Conservation (phyloP, 2,888 invertebrate genomes). For the Ctenicera cuprea region DNA sequence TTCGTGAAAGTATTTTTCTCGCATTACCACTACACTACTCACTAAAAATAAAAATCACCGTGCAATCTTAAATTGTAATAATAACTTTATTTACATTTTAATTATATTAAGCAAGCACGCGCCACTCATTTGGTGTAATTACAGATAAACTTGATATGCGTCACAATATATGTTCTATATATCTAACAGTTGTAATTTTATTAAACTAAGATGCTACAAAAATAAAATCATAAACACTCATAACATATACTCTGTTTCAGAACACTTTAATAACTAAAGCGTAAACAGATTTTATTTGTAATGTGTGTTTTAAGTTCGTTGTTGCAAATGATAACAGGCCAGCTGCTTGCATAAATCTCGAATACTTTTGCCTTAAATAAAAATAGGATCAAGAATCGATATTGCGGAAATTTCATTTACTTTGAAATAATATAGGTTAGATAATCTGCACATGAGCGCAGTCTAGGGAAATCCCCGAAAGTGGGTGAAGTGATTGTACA, state of each 20-base stretch:
- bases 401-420: no score
- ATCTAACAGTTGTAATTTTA: slow-evolving; percentile 8
- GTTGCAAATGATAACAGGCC: no score
- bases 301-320: no score
- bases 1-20: slow-evolving; percentile 49
- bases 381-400: no score
- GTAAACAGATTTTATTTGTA: no score
- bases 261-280: background rate
- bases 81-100: background rate
- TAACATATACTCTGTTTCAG: background rate
- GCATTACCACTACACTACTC: slow-evolving; percentile 32
- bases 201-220: background rate
- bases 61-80: background rate
- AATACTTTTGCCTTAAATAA: no score
- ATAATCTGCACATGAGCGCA: no score
- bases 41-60: slow-evolving; percentile 33
- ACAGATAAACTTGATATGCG: slow-evolving; percentile 18
- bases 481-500: no score
- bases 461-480: no score
- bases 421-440: no score
- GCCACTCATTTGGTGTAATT: slow-evolving; percentile 1
- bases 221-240: slow-evolving; percentile 1
- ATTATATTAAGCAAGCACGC: background rate
- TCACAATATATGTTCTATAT: slow-evolving; percentile 14
- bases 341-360: no score